Evolutionary conservation across 2,113 vertebrate species (phyloP), one percentile per base, ranked within the genome.

Genomic region (Pterocles burchelli): DNA sequence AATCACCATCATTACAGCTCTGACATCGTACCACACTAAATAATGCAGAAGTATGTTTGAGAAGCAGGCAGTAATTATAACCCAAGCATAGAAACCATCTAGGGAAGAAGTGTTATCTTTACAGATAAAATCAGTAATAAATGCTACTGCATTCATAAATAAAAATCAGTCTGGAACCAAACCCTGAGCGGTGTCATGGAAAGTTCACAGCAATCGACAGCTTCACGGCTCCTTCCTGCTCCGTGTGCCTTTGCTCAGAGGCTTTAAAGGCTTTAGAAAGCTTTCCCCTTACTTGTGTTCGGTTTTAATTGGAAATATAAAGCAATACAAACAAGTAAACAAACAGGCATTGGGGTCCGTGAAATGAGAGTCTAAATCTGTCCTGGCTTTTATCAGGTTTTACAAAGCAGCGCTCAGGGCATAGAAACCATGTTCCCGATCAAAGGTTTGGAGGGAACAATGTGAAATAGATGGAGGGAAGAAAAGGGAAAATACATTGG

Each of bases 51-150:
- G 8, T 22, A 72, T 63, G 63, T 63, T 88, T 84, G 85, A 78
- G 49, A 72, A 93, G 73, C 28, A 75, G 57, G 55, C 72, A 65
- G 72, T 84, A 86, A 90, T 94, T 95, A 94, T 36, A 89, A 92
- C 73, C 52, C 57, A 90, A 84, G 92, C 88, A 67, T 1, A 81
- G 90, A 93, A 89, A 83, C n/a, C 26, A 41, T 48, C 59, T 7
- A 92, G 57, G 73, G 85, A 95, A 96, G 90, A 88, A 96, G 75
- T 83, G 79, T 79, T 90, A 93, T 93, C 88, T 94, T 96, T 89
- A 67, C 76, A 92, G 96, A 96, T 97, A 97, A 96, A 96, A 96
- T 97, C 96, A 96, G 95, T 90, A 96, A 96, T 96, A 97, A 95
- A 96, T 85, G 92, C 76, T 93, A 61, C 93, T 78, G 88, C 85